A percentile compares a stretch with the other conserved stretches of the same genome.
phyloP scores from a whole-genome alignment of 2,888 invertebrate genomes.

The Orthonevra nobilis region DNA sequence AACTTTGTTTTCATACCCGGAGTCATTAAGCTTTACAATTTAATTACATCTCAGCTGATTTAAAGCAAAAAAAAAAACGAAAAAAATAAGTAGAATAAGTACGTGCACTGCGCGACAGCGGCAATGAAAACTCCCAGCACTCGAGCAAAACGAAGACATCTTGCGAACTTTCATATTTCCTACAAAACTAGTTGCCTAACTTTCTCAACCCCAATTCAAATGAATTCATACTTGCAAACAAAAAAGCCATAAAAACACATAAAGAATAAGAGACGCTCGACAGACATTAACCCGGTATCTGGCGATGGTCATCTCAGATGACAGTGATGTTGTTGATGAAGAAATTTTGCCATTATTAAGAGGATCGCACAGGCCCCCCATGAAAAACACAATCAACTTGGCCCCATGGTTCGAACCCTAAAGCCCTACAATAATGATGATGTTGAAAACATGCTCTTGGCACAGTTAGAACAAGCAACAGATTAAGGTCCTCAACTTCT shows the following conservation, averaged over 20 bases:
- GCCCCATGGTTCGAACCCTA: slow-evolving; percentile 38
- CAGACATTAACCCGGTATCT: slow-evolving; percentile 38
- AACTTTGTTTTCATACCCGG: slow-evolving; percentile 10
- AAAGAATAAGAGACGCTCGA: not conserved
- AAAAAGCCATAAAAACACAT: not conserved
- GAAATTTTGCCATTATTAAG: slow-evolving; percentile 51
- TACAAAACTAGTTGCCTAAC: slow-evolving; percentile 66
- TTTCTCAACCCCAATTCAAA: slow-evolving; percentile 67
- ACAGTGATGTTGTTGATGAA: slow-evolving; percentile 27
- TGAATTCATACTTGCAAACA: slow-evolving; percentile 52
- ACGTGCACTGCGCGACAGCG: not conserved
- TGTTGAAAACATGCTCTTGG: slow-evolving; percentile 54
- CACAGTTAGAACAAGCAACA: slow-evolving; percentile 53
- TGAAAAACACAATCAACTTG: slow-evolving; percentile 9
- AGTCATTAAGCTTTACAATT: slow-evolving; percentile 41
- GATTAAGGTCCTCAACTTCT: slow-evolving; percentile 45
- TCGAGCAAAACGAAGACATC: no score
- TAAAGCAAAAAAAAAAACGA: slow-evolving; percentile 35
- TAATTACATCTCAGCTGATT: slow-evolving; percentile 23
- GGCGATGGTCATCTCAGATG: slow-evolving; percentile 61
- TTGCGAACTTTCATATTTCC: slow-evolving; percentile 68
- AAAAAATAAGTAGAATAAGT: slow-evolving; percentile 50
- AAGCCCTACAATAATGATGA: slow-evolving; percentile 15
- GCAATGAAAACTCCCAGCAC: slow-evolving; percentile 29
- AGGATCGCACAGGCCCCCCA: slow-evolving; percentile 15